Percentiles rank a stretch among this genome's conserved stretches.
phyloP scores from a whole-genome alignment of 2,888 invertebrate species.

The Heteropelma amictum region DNA sequence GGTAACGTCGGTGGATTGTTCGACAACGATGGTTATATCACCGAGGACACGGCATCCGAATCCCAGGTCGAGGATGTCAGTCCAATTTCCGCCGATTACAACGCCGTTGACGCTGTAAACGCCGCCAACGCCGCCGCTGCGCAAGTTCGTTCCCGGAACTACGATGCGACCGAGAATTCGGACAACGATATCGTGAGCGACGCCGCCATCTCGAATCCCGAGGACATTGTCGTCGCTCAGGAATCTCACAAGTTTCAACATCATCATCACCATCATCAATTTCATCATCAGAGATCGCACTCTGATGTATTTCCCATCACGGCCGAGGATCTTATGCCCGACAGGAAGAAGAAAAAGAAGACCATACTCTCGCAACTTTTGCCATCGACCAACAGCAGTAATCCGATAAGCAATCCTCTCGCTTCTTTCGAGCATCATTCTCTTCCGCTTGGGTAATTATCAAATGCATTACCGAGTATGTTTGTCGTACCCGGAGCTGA shows the following conservation, averaged over 20 bases:
- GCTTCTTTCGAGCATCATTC: constrained; percentile 85
- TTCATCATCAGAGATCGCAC: constrained; percentile 75
- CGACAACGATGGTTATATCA: constrained; percentile 73
- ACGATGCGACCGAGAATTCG: constrained; percentile 67
- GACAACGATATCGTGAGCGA: constrained; percentile 65
- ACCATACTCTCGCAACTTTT: constrained; percentile 84
- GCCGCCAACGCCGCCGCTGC: constrained; percentile 65
- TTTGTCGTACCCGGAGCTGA: no score
- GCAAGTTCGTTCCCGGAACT: no score
- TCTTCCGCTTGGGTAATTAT: constrained; percentile 80
- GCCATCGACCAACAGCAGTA: constrained; percentile 79
- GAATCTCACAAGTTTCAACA: constrained; percentile 67
- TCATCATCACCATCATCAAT: constrained; percentile 68
- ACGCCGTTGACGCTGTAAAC: constrained; percentile 72
- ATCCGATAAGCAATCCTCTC: constrained; percentile 81
- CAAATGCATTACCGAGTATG: no score
- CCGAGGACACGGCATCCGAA: constrained; percentile 73
- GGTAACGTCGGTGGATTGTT: constrained; percentile 21
- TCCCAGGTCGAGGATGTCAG: constrained; percentile 75
- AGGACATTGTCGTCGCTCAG: constrained; percentile 69
- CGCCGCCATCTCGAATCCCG: constrained; percentile 61
- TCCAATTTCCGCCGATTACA: constrained; percentile 75
- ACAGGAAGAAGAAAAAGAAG: constrained; percentile 81
- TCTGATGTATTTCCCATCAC: constrained; percentile 74
- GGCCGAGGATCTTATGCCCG: constrained; percentile 70